Base-by-base conservation (phyloP, 2,797 vertebrate species). In the Sebastiscus tertius region DNA sequence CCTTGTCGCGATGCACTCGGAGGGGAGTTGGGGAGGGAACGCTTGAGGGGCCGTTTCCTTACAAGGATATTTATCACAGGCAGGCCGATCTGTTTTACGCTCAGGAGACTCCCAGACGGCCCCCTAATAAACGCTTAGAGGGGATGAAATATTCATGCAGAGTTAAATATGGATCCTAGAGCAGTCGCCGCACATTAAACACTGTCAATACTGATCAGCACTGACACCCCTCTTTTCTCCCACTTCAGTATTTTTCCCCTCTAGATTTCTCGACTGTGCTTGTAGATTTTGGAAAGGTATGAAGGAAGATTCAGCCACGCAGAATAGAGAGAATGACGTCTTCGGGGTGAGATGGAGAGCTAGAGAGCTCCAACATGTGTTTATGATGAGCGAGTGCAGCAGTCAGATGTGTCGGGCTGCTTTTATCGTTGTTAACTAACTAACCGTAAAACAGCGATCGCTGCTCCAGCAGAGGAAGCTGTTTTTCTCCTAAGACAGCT, bases 151-250 rank as follows among this genome's bases (percentile, higher is more conserved):
- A 95, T 94, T 94, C 92, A 95, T 93, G 85, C 79, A 22, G 88
- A 92, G 91, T 94, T 93, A 95, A 95, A 94, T 94, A 93, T 93
- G 89, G 93, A 95, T 93, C 91, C 85, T 89, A 60, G 84, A 89
- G 89, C 87, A 80, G 90, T 95, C 85, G 68, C 82, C 22, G 62
- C 68, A 52, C 84, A 92, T 95, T 93, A 93, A 88, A 91, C 82
- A 83, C 87, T 73, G 83, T 93, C 92, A 91, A 85, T 92, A 85
- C 89, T 92, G 90, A 94, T 94, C 92, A 91, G 81, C 42, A 29
- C 84, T 84, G 91, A 93, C 88, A 92, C 78, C 49, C 77, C 71
- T 81, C 75, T 65, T 77, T 87, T 78, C 80, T 79, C 73, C 68
- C 26, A 69, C 63, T 81, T 74, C 63, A 68, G 58, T 60, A 22